These are phyloP conservation scores for Listrodromus nycthemerus DNA, from an alignment of 2,888 invertebrate species.

Conservation along the genomic window DNA sequence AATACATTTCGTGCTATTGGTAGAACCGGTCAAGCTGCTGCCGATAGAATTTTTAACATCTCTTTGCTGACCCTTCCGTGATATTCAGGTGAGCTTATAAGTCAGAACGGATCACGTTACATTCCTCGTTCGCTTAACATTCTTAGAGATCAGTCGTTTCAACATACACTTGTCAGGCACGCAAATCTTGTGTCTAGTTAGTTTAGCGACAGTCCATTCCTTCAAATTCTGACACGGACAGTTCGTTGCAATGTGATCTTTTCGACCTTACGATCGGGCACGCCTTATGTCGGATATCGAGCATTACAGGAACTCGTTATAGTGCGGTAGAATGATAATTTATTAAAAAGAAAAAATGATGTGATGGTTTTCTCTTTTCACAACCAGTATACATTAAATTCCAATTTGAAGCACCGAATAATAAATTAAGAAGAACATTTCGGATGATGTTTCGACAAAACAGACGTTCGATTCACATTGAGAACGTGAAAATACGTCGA, in stretches of 20 bases:
- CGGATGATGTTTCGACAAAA: background rate
- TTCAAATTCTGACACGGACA: background rate
- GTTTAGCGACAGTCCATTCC: slow-evolving; percentile 26
- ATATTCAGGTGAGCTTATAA: slow-evolving; percentile 34
- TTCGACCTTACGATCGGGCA: slow-evolving; percentile 1
- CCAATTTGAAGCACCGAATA: no score
- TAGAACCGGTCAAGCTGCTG: slow-evolving; percentile 23
- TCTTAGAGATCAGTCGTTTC: slow-evolving; percentile 44
- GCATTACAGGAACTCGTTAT: background rate
- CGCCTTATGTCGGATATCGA: background rate
- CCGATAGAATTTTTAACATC: slow-evolving; percentile 41
- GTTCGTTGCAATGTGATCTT: slow-evolving; percentile 21
- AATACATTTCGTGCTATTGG: background rate
- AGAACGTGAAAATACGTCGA: background rate
- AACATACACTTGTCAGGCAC: slow-evolving; percentile 59
- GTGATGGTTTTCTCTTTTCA: no score
- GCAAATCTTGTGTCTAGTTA: slow-evolving; percentile 53
- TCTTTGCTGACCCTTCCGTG: slow-evolving; percentile 1
- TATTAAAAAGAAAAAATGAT: background rate
- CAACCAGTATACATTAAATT: no score
- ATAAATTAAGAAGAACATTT: background rate
- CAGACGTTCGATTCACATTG: no score
- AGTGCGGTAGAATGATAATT: background rate
- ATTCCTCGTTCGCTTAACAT: slow-evolving; percentile 46
- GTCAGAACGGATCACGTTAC: slow-evolving; percentile 52